Evolutionary conservation across 2,113 vertebrate genomes (phyloP), one percentile per base, ranked within the genome.

Genomic region (Macheiramphus alcinus): DNA sequence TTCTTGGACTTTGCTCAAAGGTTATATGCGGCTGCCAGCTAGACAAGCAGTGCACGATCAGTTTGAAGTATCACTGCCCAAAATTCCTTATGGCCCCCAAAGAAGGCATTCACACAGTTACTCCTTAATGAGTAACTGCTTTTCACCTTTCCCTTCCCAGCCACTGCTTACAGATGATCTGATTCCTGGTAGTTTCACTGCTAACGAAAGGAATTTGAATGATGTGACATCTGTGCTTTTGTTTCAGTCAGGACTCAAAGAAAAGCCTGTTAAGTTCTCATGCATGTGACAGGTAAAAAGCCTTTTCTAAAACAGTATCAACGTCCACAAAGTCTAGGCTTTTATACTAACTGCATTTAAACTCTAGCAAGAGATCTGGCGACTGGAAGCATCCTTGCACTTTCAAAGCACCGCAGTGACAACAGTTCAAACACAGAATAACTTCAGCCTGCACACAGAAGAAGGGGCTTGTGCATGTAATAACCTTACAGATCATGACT

Each of bases 251-350:
- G 66, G 48, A 68, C 70, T 96, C 86, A 65, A 72, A 80, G 75
- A 40, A 96, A 88, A 94, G 80, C 75, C 72, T 67, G 89, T 80
- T 83, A 80, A 73, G 25, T 74, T 67, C 83, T 88, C 68, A 38
- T 10, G 47, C 72, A 79, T 4, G 82, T 65, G 88, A 72, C 86
- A 95, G 83, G 72, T 93, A 95, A 84, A 84, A 95, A 87, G 58
- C 73, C 83, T 89, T 58, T 87, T 94, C 88, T 71, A 94, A 91
- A 96, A 67, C 12, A 92, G 75, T 7, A 81, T n/a, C 83, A 88
- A 61, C 29, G 43, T 89, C 63, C 83, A 78, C 72, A 7, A 86
- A 92, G 70, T 43, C 80, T 3, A 29, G 68, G n/a, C 40, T 86
- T 83, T 61, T 20, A 11, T 4, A 21, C 23, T 1, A 63, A 34